A percentile compares a stretch with the other conserved stretches of the same genome.
Evolutionary conservation across 2,797 vertebrate species (phyloP).

Genomic region (Adelosebastes latens): DNA sequence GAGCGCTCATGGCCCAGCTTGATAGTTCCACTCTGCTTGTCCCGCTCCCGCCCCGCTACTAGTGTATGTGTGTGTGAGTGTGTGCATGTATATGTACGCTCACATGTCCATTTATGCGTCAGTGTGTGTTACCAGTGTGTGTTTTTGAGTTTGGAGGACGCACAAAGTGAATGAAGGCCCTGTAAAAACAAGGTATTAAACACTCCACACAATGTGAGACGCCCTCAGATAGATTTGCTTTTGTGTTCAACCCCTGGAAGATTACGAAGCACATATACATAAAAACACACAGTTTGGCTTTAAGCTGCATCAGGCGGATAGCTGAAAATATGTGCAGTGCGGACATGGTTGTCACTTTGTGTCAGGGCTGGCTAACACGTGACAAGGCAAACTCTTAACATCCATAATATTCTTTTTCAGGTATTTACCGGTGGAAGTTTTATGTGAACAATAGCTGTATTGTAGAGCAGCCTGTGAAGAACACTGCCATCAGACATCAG

Average conservation of each 20-base stretch:
- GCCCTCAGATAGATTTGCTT: constrained; percentile 35
- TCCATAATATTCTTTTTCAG: constrained; percentile 3
- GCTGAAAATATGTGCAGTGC: constrained; percentile 19
- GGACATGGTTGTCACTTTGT: constrained; percentile 41
- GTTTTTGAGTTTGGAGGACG: constrained; percentile 20
- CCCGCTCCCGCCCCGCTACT: not conserved
- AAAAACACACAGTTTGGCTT: not conserved
- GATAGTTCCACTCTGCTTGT: constrained; percentile 76
- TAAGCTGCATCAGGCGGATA: constrained; percentile 17
- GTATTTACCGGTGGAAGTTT: constrained; percentile 3
- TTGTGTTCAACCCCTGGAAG: constrained; percentile 29
- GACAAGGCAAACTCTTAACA: not conserved
- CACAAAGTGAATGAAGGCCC: not conserved
- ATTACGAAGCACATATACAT: constrained; percentile 2
- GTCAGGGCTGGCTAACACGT: not conserved
- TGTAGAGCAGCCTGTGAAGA: not conserved
- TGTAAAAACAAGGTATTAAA: constrained; percentile 41
- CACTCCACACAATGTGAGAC: constrained; percentile 26
- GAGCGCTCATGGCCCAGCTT: constrained; percentile 44
- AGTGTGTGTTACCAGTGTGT: not conserved
- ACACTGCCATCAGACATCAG: not conserved
- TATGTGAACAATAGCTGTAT: not conserved
- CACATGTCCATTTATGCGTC: not conserved
- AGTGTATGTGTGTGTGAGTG: not conserved
- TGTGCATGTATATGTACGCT: not conserved